These are phyloP conservation scores for Gerris lacustris DNA, from an alignment of 2,888 invertebrate species.

Conservation along the genomic window DNA sequence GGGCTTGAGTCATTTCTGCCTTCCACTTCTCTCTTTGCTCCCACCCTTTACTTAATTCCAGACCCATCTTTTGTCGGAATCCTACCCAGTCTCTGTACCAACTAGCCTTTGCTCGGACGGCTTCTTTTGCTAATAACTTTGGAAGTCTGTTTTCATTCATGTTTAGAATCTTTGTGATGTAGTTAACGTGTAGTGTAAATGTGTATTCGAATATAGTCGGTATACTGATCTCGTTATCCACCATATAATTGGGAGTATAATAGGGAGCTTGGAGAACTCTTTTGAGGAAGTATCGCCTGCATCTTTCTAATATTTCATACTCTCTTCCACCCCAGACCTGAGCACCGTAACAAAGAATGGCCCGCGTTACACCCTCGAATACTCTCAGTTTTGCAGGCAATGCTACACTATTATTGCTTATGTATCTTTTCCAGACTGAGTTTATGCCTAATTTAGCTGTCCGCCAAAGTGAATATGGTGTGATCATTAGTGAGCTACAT, in stretches of 20 bases:
- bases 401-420: background rate
- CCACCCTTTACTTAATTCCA: too few species aligned
- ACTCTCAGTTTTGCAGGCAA: too few species aligned
- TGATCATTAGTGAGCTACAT: too few species aligned
- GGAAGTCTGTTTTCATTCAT: background rate
- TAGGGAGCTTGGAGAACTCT: background rate
- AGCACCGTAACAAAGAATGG: background rate
- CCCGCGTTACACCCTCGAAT: background rate
- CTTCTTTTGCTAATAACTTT: background rate
- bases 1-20: too few species aligned
- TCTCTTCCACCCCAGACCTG: background rate
- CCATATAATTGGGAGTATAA: background rate
- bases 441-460: too few species aligned
- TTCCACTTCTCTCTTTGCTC: too few species aligned
- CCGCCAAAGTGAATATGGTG: too few species aligned
- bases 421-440: too few species aligned
- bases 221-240: background rate
- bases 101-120: too few species aligned
- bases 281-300: background rate
- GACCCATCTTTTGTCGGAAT: too few species aligned
- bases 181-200: too few species aligned
- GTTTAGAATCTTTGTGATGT: background rate
- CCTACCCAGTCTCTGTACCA: background rate
- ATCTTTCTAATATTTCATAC: background rate
- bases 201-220: background rate